Base-by-base conservation (phyloP, 53 echinoderm and acorn worm genomes). In the Crossaster papposus region DNA sequence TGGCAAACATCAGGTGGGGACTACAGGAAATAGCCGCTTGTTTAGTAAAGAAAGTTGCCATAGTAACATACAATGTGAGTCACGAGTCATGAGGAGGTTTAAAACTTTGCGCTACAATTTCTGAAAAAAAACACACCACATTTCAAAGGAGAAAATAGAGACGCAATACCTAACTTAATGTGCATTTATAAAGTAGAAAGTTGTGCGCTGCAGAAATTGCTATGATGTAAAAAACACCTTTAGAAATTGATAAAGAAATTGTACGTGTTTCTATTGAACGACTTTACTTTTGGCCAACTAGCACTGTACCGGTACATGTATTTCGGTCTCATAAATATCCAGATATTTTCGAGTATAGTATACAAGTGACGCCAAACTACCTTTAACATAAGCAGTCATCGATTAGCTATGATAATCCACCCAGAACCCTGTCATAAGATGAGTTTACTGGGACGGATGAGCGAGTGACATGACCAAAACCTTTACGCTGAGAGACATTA, bases 371-470 rank as follows among this genome's bases (percentile, higher is more conserved):
- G 81, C 22, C 31, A 81, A 81, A 62, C 20, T 58, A 30, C 33
- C 81, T 79, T 52, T 35, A 54, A 80, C 9, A 80, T 22, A 32
- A 28, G 31, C 36, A 30, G 31, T 30, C 81, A 81, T 81, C 81
- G 81, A 81, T 34, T 32, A 10, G 81, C 31, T 17, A 33, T 3
- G 23, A 54, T 81, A 81, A 81, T 81, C 81, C 81, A 81, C 35
- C 36, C 15, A 33, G 81, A 58, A 58, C 58, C 33, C 54, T 44
- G 63, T 81, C 33, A 2, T 58, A 81, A 81, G 80, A 58, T 33
- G 30, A 17, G 9, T 23, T 24, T n/a, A 80, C 54, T 28, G 31
- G 33, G 81, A 68, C 68, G 81, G 81, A 22, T 63, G 14, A 11
- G 36, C 35, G 62, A 63, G 22, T 33, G 81, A 81, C 81, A 58